phyloP scores from a whole-genome alignment of 1,140 invertebrate genomes.

The Listronotus bonariensis region DNA sequence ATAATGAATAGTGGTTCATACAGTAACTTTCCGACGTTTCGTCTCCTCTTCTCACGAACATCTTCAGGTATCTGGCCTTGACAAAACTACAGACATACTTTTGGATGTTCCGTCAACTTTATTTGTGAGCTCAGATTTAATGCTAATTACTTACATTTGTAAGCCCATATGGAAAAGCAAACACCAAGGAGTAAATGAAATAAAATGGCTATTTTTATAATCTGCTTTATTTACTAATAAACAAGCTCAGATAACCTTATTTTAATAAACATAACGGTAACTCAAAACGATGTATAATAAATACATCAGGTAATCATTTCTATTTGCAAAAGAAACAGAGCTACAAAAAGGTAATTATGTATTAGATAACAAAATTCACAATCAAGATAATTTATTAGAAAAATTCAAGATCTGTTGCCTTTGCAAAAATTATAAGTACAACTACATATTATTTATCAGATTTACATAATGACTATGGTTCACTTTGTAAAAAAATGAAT shows the following conservation, averaged over 20 bases:
- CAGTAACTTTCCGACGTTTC: no score
- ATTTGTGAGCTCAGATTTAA: no score
- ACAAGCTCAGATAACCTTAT: constrained; percentile 52
- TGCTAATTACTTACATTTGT: no score
- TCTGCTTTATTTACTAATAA: constrained; percentile 53
- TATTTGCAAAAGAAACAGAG: constrained; percentile 41
- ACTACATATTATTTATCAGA: constrained; percentile 38
- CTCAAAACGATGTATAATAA: constrained; percentile 48
- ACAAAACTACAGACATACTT: no score
- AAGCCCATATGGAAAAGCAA: no score
- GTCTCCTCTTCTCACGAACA: no score
- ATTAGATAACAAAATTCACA: constrained; percentile 1
- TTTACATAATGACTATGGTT: constrained; percentile 27
- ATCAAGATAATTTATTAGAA: constrained; percentile 4
- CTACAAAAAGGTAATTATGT: background rate
- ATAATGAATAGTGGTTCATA: no score
- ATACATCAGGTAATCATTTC: constrained; percentile 50
- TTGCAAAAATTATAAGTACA: constrained; percentile 47
- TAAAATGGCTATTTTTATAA: constrained; percentile 26
- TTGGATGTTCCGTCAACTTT: no score
- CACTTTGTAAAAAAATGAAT: constrained; percentile 28
- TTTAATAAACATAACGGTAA: constrained; percentile 52
- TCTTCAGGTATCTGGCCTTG: no score
- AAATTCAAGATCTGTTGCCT: constrained; percentile 35
- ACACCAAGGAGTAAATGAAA: background rate